Evolutionary conservation across 1,140 invertebrate species (phyloP), one percentile per base, ranked within the genome.

Genomic region (Heterodera carotae): DNA sequence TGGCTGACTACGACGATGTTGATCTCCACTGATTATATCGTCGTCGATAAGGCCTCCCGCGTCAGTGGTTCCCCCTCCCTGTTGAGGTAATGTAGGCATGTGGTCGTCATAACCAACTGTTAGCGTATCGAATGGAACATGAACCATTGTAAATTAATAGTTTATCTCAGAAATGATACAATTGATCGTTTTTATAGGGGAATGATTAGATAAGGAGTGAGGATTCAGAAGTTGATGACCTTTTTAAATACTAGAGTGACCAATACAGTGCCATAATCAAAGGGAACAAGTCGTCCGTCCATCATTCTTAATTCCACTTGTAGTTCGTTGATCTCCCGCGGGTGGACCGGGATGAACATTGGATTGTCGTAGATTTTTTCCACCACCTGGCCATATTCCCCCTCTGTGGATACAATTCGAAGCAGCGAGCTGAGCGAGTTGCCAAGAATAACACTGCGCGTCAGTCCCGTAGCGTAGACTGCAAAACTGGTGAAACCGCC

Each of bases 201-300:
- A n/a, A n/a, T n/a, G n/a, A n/a, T n/a, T n/a, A n/a, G n/a, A n/a
- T n/a, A n/a, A n/a, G n/a, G n/a, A n/a, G n/a, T 8, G 31, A 31
- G n/a, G 31, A 34, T 12, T 69, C 53, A 69, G 36, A 69, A 69
- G 25, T 53, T 69, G 6, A 73, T 34, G 7, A 67, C 75, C 31
- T 76, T 76, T 33, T 76, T 76, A 76, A 76, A 76, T n/a, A 74
- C 29, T 53, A 76, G 27, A 10, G 75, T 76, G 7, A 76, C 39
- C 10, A 48, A 48, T 59, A 62, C 70, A 39, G 39, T 48, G 1
- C 75, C 75, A 25, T 48, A 34, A 25, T 76, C 75, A 53, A 76
- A 76, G 25, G 64, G 64, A 7, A 76, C 39, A 1, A 53, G 36
- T 33, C 29, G 18, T n/a, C 70, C 70, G 39, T 76, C 33, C 62